phyloP scores from a whole-genome alignment of 2,797 vertebrate genomes.

The Okamejei kenojei region DNA sequence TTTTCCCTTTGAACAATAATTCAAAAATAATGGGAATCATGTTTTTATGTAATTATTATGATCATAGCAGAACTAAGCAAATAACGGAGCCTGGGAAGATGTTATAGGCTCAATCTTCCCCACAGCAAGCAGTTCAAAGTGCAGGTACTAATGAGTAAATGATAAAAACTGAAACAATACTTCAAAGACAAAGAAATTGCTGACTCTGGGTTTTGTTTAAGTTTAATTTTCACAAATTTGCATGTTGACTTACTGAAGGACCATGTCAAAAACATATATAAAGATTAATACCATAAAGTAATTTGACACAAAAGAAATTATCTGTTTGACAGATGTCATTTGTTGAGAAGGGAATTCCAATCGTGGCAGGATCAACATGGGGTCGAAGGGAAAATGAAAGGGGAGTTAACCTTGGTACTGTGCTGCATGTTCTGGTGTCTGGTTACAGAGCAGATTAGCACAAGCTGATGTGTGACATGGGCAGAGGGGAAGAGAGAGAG shows the following conservation, averaged over 20 bases:
- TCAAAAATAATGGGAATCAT: constrained; percentile 11
- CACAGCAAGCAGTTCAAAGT: not conserved
- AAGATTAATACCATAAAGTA: not conserved
- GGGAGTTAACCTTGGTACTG: not conserved
- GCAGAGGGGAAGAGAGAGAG: not conserved
- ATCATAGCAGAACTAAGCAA: not conserved
- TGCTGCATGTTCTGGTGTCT: not conserved
- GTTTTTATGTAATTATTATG: not conserved
- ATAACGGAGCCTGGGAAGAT: not conserved
- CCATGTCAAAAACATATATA: not conserved
- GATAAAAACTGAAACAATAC: not conserved
- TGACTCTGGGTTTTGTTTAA: not conserved
- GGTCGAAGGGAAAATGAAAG: not conserved
- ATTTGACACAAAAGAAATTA: not conserved
- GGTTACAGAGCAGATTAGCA: not conserved
- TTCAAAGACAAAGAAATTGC: not conserved
- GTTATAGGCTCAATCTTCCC: not conserved
- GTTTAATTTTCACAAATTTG: not conserved
- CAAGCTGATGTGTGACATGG: not conserved
- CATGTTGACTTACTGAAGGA: not conserved
- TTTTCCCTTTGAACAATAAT: not conserved
- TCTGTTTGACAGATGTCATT: constrained; percentile 19
- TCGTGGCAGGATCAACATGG: not conserved
- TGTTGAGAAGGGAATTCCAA: constrained; percentile 1
- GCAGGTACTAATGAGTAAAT: constrained; percentile 4